Base-by-base conservation (phyloP, 1,140 invertebrate genomes). In the Cheumatopsyche charites region DNA sequence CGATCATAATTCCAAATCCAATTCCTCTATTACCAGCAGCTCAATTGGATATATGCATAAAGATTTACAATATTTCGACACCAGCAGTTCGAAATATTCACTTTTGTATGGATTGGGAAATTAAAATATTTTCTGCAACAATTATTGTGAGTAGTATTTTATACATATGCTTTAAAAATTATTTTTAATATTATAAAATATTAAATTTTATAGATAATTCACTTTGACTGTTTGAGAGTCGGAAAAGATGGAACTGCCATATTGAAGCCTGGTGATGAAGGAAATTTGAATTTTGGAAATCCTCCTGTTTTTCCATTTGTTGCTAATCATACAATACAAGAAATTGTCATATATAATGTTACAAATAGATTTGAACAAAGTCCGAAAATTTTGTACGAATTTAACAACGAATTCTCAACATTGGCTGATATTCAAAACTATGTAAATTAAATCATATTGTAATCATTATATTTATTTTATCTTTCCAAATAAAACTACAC, bases 71-170 rank as follows among this genome's bases (percentile, higher is more conserved):
- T 75, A 82, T 93, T 7, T 82, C 84, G 75, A 84, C 88, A 1
- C 79, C 83, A 0, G 86, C 85, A 1, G 80, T 80, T 11, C 15
- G 26, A 29, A 90, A 88, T 77, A 76, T 92, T 5, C 88, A 91
- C 67, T 86, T 88, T 49, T 94, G 92, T 79, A 82, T 91, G 69
- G 89, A 92, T 77, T 86, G 92, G 68, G 88, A 92, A 76, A 89
- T 88, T 0, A 83, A 86, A 45, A 78, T 93, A 0, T 81, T 85
- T 21, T 82, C 81, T 17, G 86, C 85, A 1, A 86, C 88, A 0
- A 79, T 91, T n/a, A 78, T 91, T 62, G 84, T 90, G 79, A 21
- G 17, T 15, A 47, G 15, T 55, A 4, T 15, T 55, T 55, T 55
- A 55, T 55, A 23, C 17, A 49, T 11, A 11, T 55, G 29, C 9